Conservation (phyloP, 1,140 invertebrate species). For the Papilio xuthus region DNA sequence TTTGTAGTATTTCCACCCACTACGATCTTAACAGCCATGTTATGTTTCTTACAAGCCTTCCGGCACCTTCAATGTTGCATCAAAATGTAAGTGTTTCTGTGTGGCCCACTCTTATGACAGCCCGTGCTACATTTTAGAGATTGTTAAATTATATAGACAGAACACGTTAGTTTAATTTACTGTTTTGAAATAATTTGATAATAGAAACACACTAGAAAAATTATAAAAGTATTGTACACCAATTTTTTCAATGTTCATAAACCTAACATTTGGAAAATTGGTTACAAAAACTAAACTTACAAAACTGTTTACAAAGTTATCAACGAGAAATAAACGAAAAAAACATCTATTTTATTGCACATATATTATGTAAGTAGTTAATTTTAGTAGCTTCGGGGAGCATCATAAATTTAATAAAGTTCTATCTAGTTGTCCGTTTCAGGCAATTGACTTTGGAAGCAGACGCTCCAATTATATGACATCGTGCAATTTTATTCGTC, state of each 20-base stretch:
- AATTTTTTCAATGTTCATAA: neutral
- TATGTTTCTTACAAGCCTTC: slow-evolving; percentile 1
- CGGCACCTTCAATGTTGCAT: neutral
- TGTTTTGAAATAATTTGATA: neutral
- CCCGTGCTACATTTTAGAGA: neutral
- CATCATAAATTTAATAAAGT: slow-evolving; percentile 27
- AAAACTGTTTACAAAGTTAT: neutral
- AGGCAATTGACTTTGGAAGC: slow-evolving; percentile 32
- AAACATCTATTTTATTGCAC: neutral
- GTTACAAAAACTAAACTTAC: neutral
- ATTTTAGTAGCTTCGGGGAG: neutral
- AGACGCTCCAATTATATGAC: slow-evolving; percentile 31
- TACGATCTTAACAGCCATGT: neutral
- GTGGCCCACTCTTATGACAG: neutral
- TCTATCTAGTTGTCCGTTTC: slow-evolving; percentile 29
- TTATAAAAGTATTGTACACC: too few species aligned
- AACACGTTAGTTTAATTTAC: neutral
- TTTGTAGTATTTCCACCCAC: neutral
- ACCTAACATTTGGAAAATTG: neutral
- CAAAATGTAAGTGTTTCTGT: neutral
- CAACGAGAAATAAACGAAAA: neutral
- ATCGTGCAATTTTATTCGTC: slow-evolving; percentile 8
- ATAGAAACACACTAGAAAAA: too few species aligned
- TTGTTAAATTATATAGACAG: neutral
- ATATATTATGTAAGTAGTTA: neutral